A percentile compares a stretch with the other conserved stretches of the same genome.
phyloP scores from a whole-genome alignment of 2,113 vertebrate genomes.

The Varanus komodoensis region DNA sequence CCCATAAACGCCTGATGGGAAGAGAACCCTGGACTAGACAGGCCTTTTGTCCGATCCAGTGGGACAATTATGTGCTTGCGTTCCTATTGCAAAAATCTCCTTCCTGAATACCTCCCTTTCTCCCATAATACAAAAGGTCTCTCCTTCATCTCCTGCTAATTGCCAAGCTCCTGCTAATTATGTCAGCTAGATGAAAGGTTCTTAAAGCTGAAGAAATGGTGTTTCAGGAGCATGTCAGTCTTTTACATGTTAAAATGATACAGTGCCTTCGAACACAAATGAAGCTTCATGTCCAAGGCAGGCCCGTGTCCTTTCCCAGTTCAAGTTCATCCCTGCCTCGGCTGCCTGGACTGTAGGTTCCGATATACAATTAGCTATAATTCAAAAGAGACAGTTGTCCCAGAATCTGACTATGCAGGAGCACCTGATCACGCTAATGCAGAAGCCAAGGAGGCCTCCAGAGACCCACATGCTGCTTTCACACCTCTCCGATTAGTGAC shows the following conservation, averaged over 20 bases:
- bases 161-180: slow-evolving; percentile 21
- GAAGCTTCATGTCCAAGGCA: not conserved
- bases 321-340: slow-evolving; percentile 11
- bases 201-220: slow-evolving; percentile 48
- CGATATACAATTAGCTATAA: slow-evolving; percentile 71
- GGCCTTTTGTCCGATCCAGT: too few relatives aligned
- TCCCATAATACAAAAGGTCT: not conserved
- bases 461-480: slow-evolving; percentile 65
- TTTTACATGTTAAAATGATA: not conserved
- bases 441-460: slow-evolving; percentile 67
- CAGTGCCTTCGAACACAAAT: slow-evolving; percentile 8
- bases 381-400: slow-evolving; percentile 69
- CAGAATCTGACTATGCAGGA: slow-evolving; percentile 63
- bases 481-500: slow-evolving; percentile 73
- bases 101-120: not conserved
- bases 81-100: not conserved
- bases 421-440: slow-evolving; percentile 68
- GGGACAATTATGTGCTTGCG: too few relatives aligned
- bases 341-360: slow-evolving; percentile 14
- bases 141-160: slow-evolving; percentile 39
- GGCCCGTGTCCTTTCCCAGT: not conserved
- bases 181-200: slow-evolving; percentile 46
- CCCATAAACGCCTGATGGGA: too few relatives aligned
- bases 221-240: slow-evolving; percentile 21
- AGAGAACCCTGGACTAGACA: too few relatives aligned